phyloP scores from a whole-genome alignment of 2,888 invertebrate species.

The Bellardia bayeri region DNA sequence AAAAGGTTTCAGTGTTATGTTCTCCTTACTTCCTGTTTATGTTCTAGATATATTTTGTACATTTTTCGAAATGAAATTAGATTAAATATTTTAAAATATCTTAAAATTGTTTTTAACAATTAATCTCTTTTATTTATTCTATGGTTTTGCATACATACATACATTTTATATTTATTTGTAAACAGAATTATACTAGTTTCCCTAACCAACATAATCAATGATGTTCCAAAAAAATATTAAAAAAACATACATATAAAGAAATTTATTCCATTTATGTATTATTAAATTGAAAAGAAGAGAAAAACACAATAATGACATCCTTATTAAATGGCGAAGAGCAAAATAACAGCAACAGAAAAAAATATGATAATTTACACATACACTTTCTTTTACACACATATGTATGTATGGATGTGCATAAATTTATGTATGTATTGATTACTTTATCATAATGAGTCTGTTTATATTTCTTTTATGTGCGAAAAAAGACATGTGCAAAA shows the following conservation, averaged over 20 bases:
- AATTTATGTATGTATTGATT: slow-evolving; percentile 48
- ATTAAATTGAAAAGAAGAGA: slow-evolving; percentile 43
- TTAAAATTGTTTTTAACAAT: no score
- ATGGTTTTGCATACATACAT: no score
- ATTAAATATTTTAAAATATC: no score
- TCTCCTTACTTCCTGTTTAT: no score
- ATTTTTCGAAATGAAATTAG: no score
- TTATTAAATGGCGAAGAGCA: slow-evolving; percentile 38
- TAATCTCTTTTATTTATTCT: no score
- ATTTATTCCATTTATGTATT: slow-evolving; percentile 45
- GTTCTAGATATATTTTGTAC: no score
- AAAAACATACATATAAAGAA: slow-evolving; percentile 28
- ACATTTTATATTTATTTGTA: no score
- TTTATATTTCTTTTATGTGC: slow-evolving; percentile 49
- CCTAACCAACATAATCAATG: background rate
- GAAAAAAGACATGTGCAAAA: slow-evolving; percentile 14
- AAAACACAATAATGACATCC: slow-evolving; percentile 53
- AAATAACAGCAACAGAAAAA: background rate
- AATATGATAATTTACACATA: slow-evolving; percentile 27
- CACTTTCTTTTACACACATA: background rate
- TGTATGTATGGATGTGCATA: no score
- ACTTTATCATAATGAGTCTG: slow-evolving; percentile 57
- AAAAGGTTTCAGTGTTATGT: no score
- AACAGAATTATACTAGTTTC: background rate
- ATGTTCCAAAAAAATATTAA: slow-evolving; percentile 10